phyloP scores from a whole-genome alignment of 2,888 invertebrate genomes.

The Cybosia mesomella region DNA sequence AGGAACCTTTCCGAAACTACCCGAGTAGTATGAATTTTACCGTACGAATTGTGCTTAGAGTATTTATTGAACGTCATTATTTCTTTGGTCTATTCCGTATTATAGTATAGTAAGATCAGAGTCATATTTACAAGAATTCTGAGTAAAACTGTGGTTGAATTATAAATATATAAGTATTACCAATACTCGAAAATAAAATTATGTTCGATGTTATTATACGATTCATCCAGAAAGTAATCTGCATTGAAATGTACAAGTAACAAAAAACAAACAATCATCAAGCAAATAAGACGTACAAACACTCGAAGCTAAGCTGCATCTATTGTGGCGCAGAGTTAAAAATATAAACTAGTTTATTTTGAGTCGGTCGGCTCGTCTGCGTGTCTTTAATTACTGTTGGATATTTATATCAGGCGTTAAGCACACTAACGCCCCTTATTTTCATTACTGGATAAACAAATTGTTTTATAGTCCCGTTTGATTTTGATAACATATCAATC shows the following conservation, averaged over 20 bases:
- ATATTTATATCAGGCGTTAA: conserved; percentile 66
- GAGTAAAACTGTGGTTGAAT: neutral
- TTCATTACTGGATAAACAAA: conserved; percentile 67
- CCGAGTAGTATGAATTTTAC: too few species aligned
- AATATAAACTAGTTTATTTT: conserved; percentile 70
- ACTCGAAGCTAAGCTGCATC: conserved; percentile 55
- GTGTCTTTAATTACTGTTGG: conserved; percentile 67
- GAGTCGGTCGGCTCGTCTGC: conserved; percentile 67
- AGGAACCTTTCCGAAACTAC: too few species aligned
- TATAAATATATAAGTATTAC: too few species aligned
- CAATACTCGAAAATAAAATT: neutral
- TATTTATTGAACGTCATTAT: neutral
- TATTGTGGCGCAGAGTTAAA: conserved; percentile 66
- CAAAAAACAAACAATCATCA: conserved; percentile 26
- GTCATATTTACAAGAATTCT: neutral
- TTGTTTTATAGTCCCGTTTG: conserved; percentile 58
- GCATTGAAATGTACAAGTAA: conserved; percentile 12
- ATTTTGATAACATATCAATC: conserved; percentile 52
- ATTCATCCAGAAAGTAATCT: conserved; percentile 11
- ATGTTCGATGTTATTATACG: conserved; percentile 8
- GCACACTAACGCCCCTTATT: conserved; percentile 60
- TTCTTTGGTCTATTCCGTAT: neutral
- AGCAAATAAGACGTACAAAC: conserved; percentile 42
- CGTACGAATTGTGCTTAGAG: too few species aligned
- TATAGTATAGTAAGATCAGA: neutral